A percentile compares a stretch with the other conserved stretches of the same genome.
Evolutionary conservation across 2,113 vertebrate genomes (phyloP).

Genomic region (Dicentrarchus labrax): DNA sequence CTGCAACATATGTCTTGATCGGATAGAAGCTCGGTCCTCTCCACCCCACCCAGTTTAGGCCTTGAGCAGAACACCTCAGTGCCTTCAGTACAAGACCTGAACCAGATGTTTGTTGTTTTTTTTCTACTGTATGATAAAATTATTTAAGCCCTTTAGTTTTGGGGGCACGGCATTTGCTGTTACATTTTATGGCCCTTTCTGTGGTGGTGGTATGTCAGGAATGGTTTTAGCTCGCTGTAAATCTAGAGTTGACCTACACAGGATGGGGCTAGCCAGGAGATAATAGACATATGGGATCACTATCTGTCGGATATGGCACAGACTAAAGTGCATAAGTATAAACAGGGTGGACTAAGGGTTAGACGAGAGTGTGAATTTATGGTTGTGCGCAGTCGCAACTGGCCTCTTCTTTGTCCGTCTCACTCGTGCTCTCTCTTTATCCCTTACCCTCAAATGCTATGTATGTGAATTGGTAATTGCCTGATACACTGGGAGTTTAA

Average conservation of each 20-base stretch:
- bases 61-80: constrained; percentile 24
- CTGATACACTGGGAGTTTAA: constrained; percentile 62
- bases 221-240: constrained; percentile 32
- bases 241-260: constrained; percentile 34
- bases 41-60: neutral
- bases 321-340: constrained; percentile 31
- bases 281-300: constrained; percentile 51
- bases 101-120: constrained; percentile 21
- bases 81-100: constrained; percentile 20
- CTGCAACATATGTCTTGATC: constrained; percentile 70
- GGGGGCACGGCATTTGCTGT: neutral
- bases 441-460: constrained; percentile 37
- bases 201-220: neutral
- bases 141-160: neutral
- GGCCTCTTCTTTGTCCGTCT: constrained; percentile 21
- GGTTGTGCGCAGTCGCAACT: neutral
- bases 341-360: constrained; percentile 38
- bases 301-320: constrained; percentile 27
- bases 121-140: constrained; percentile 4
- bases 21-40: constrained; percentile 9
- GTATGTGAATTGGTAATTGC: constrained; percentile 57
- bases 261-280: constrained; percentile 3
- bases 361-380: constrained; percentile 11
- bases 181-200: constrained; percentile 31
- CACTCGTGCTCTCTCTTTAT: constrained; percentile 16